These are phyloP conservation scores for Micrasema longulum DNA, from an alignment of 1,140 invertebrate species.

Conservation along the genomic window DNA sequence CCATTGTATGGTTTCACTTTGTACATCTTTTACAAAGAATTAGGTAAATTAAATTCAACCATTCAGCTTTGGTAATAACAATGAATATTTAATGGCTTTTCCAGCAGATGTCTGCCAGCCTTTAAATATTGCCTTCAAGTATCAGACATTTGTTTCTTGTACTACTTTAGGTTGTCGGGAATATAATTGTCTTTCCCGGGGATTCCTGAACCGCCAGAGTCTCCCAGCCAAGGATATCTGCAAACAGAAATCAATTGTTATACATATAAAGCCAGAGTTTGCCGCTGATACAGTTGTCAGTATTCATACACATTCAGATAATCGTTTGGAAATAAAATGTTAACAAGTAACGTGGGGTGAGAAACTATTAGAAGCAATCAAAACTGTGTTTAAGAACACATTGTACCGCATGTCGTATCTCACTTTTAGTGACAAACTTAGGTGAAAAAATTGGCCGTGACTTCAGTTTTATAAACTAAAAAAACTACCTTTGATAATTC, in stretches of 20 bases:
- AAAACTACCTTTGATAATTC: no score
- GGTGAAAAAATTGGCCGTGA: no score
- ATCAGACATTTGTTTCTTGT: background rate
- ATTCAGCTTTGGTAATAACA: slow-evolving; percentile 51
- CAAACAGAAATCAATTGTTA: slow-evolving; percentile 51
- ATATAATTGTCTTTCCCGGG: slow-evolving; percentile 84
- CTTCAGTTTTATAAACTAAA: no score
- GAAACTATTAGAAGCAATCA: no score
- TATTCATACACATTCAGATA: no score
- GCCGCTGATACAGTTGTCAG: no score
- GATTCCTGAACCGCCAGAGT: slow-evolving; percentile 85
- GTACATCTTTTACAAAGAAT: slow-evolving; percentile 45
- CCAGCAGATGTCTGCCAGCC: slow-evolving; percentile 3
- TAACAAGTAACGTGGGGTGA: no score
- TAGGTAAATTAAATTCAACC: slow-evolving; percentile 40
- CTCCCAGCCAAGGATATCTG: slow-evolving; percentile 84
- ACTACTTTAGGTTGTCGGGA: slow-evolving; percentile 74
- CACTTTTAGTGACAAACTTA: no score
- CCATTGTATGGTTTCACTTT: slow-evolving; percentile 45
- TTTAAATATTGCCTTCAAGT: background rate
- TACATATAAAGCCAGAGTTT: no score
- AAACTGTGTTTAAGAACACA: no score
- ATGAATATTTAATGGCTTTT: slow-evolving; percentile 27
- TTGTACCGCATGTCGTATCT: no score
- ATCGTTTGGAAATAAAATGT: no score